Evolutionary conservation across 2,797 vertebrate species (phyloP), one percentile per base, ranked within the genome.

Genomic region (Rhyacichthys aspro): DNA sequence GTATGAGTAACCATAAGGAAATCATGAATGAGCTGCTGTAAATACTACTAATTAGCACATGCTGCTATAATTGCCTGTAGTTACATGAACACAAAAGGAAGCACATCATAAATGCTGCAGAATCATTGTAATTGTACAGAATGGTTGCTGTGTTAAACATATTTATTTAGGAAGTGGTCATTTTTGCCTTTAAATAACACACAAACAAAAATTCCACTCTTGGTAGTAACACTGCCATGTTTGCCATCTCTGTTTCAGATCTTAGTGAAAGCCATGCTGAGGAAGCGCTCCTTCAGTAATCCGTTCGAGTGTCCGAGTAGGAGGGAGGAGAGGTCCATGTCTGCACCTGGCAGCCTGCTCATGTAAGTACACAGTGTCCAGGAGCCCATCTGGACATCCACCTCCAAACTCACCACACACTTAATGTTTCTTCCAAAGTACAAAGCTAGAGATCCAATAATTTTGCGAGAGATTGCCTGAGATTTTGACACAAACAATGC

Each of bases 201-300:
- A 52, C 23, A 28, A 28, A 28, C 23, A 28, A 28, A 28, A 28
- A n/a, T n/a, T 28, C 16, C 34, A 19, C 0, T 52, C 14, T 55
- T 56, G 7, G 2, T 36, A 43, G 2, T 32, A 43, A 43, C 39
- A 3, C 0, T 15, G 7, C 2, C 42, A 36, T 63, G 48, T 57
- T 5, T 72, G 55, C 76, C 19, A 41, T 28, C 7, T 11, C 17
- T 58, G 34, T 80, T 85, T 34, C 84, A 99, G 97, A 99, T 99
- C 85, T 76, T 98, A 44, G 96, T 98, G 28, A 96, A 98, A 82
- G 94, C 96, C 66, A 99, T 99, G 97, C 85, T 99, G 44, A 92
- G 97, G 60, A 99, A 98, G 69, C 96, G 96, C 14, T 99, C 97
- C 64, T 99, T 99, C 79, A 92, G 96, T 42, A 98, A 99, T 67